These are phyloP conservation scores for Calidris pygmaea DNA, from an alignment of 2,113 vertebrate genomes.

Conservation along the genomic window DNA sequence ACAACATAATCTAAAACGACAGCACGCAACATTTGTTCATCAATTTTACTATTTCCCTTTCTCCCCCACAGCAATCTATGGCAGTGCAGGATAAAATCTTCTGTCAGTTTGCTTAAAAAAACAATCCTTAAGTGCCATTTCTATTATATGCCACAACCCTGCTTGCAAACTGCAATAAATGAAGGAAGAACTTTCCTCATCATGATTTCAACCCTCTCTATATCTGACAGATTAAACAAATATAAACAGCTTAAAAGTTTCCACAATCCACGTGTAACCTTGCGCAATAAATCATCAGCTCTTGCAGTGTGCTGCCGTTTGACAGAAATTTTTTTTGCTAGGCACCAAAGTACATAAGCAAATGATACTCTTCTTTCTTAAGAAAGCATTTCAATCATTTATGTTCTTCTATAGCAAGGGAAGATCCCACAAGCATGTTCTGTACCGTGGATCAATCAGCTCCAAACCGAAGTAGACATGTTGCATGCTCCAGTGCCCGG, in stretches of 20 bases:
- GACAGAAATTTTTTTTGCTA: constrained; percentile 19
- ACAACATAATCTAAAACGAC: constrained; percentile 74
- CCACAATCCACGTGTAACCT: not conserved
- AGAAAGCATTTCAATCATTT: constrained; percentile 83
- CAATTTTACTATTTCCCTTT: constrained; percentile 63
- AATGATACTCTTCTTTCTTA: constrained; percentile 69
- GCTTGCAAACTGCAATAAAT: constrained; percentile 33
- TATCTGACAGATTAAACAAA: constrained; percentile 36
- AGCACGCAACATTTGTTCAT: constrained; percentile 74
- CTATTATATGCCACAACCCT: constrained; percentile 17
- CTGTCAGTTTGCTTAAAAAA: constrained; percentile 60
- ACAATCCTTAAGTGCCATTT: constrained; percentile 48
- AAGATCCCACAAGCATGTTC: constrained; percentile 83
- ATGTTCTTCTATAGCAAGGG: constrained; percentile 70
- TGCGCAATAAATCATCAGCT: constrained; percentile 25
- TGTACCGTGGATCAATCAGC: constrained; percentile 87
- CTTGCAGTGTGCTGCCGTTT: not conserved
- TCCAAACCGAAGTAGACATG: constrained; percentile 86
- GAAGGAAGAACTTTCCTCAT: not conserved
- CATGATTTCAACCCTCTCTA: not conserved
- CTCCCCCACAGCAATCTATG: constrained; percentile 67
- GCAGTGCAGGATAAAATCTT: constrained; percentile 63
- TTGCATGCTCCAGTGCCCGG: constrained; percentile 84
- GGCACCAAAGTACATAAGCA: constrained; percentile 68
- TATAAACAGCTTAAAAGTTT: constrained; percentile 11